These are phyloP conservation scores for Habrosyne pyritoides DNA, from an alignment of 2,888 invertebrate species.

Conservation along the genomic window DNA sequence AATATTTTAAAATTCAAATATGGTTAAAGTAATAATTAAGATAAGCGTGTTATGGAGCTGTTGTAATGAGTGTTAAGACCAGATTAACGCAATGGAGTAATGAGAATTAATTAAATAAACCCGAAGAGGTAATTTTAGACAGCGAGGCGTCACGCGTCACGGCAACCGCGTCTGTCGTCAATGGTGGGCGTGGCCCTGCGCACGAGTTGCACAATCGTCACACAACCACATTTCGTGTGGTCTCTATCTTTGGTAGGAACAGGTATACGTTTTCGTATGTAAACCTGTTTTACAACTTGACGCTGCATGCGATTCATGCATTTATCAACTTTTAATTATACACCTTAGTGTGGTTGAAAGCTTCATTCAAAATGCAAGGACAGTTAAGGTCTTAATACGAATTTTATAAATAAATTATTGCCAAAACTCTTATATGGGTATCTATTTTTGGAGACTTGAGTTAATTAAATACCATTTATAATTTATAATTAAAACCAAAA, in stretches of 20 bases:
- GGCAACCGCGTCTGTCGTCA: conserved; percentile 28
- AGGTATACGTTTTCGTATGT: not conserved
- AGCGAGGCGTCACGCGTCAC: conserved; percentile 26
- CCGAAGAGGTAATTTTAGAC: conserved; percentile 32
- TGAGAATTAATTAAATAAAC: conserved; percentile 7
- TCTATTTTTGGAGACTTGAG: too few relatives aligned
- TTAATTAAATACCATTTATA: not conserved
- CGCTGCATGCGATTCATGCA: not conserved
- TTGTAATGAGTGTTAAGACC: not conserved
- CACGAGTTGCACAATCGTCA: conserved; percentile 44
- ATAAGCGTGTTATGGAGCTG: too few relatives aligned
- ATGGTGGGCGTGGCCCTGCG: conserved; percentile 44
- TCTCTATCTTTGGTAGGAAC: conserved; percentile 3
- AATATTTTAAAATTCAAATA: too few relatives aligned
- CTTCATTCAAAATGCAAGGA: not conserved
- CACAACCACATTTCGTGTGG: conserved; percentile 21
- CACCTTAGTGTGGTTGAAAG: not conserved
- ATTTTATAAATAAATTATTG: too few relatives aligned
- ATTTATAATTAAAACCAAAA: not conserved
- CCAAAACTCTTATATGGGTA: too few relatives aligned
- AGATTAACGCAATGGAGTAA: not conserved
- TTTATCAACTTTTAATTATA: conserved; percentile 1
- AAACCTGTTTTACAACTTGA: conserved; percentile 4
- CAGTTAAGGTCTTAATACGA: not conserved
- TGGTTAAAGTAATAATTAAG: too few relatives aligned